Conservation (phyloP, 2,888 invertebrate species). For the Melanostoma scalare region DNA sequence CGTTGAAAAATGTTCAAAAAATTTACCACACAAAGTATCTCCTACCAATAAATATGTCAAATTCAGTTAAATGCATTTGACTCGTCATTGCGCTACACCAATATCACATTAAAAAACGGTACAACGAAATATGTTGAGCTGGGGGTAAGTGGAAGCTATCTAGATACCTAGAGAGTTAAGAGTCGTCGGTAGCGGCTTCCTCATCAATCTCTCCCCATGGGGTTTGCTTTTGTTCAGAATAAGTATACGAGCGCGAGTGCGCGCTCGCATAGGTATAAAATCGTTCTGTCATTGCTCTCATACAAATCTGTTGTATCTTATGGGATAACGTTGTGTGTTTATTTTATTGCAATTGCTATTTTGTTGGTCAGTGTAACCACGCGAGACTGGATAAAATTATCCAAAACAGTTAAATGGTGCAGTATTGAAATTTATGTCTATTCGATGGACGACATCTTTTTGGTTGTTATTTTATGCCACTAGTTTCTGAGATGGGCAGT, state of each 20-base stretch:
- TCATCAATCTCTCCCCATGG: constrained; percentile 59
- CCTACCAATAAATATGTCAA: constrained; percentile 66
- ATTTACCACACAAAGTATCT: constrained; percentile 25
- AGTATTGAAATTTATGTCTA: constrained; percentile 80
- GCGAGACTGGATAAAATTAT: constrained; percentile 46
- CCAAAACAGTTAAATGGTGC: constrained; percentile 79
- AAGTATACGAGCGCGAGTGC: not conserved
- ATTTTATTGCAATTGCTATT: constrained; percentile 55
- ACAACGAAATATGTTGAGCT: constrained; percentile 32
- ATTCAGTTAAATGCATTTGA: constrained; percentile 65
- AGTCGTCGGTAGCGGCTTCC: constrained; percentile 28
- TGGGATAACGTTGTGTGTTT: constrained; percentile 36
- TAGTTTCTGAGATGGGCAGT: constrained; percentile 11
- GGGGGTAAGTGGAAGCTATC: not conserved
- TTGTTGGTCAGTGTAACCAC: constrained; percentile 55
- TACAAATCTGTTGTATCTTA: constrained; percentile 11
- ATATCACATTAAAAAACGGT: constrained; percentile 38
- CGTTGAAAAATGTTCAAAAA: constrained; percentile 50
- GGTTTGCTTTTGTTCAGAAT: constrained; percentile 21
- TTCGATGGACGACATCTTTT: constrained; percentile 48
- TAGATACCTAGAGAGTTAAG: not conserved
- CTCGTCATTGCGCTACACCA: constrained; percentile 47
- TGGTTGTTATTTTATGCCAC: not conserved
- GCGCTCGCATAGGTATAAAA: constrained; percentile 6
- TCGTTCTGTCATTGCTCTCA: constrained; percentile 25